Evolutionary conservation across 2,113 vertebrate genomes (phyloP).

Genomic region (Spea bombifrons): DNA sequence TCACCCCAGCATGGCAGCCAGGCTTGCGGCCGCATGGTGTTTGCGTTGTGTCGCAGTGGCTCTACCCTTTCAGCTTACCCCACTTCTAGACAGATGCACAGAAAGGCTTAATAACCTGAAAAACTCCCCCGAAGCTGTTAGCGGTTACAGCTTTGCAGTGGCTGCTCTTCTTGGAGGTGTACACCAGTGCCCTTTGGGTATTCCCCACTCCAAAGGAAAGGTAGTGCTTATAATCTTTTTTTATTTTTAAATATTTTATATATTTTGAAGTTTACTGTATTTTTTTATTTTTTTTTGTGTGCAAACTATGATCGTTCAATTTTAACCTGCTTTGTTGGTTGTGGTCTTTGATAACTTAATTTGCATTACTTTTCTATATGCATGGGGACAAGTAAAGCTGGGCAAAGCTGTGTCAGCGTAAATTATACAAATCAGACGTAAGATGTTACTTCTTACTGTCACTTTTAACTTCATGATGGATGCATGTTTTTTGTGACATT

Average conservation of each 20-base stretch:
- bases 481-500: too few relatives aligned
- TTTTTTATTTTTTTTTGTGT: too few relatives aligned
- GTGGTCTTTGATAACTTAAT: too few relatives aligned
- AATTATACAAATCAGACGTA: too few relatives aligned
- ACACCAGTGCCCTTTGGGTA: constrained; percentile 92
- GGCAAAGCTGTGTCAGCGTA: too few relatives aligned
- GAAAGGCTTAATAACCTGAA: constrained; percentile 95
- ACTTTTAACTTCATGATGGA: too few relatives aligned
- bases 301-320: too few relatives aligned
- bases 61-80: constrained; percentile 89
- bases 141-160: constrained; percentile 97
- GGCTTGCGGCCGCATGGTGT: constrained; percentile 92
- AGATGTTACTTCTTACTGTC: too few relatives aligned
- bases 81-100: constrained; percentile 88
- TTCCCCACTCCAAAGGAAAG: constrained; percentile 97
- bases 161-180: constrained; percentile 93
- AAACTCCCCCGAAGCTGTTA: constrained; percentile 95
- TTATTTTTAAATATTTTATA: not conserved
- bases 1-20: constrained; percentile 96
- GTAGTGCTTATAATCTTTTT: constrained; percentile 59
- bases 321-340: too few relatives aligned
- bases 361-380: too few relatives aligned
- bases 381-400: too few relatives aligned
- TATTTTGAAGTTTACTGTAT: too few relatives aligned
- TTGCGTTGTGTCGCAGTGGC: constrained; percentile 93